phyloP scores from a whole-genome alignment of 2,888 invertebrate genomes.

The Carpatolechia fugitivella region DNA sequence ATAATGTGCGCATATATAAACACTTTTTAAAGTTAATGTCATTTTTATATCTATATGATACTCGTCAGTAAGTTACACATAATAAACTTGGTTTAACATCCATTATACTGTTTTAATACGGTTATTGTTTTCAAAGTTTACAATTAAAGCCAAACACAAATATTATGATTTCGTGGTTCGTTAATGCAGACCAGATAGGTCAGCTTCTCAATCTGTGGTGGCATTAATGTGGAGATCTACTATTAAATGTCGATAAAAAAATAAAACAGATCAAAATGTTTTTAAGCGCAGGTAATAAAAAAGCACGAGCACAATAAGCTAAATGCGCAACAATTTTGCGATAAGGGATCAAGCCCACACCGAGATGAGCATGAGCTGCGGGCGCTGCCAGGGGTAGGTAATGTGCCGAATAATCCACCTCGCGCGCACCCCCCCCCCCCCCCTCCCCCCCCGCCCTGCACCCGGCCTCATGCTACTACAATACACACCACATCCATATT shows the following conservation, averaged over 20 bases:
- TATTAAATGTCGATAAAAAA: background rate
- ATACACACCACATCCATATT: constrained; percentile 56
- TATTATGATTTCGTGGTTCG: background rate
- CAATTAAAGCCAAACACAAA: background rate
- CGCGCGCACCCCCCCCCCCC: constrained; percentile 55
- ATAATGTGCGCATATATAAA: too few relatives aligned
- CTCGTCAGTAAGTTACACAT: too few relatives aligned
- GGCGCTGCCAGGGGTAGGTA: constrained; percentile 53
- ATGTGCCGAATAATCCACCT: constrained; percentile 72
- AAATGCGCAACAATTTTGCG: constrained; percentile 68
- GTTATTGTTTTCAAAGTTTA: background rate
- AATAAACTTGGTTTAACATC: too few relatives aligned
- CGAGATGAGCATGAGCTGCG: constrained; percentile 42
- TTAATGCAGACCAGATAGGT: background rate
- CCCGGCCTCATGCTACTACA: constrained; percentile 29
- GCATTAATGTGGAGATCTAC: background rate
- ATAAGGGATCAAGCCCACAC: constrained; percentile 52
- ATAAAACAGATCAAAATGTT: background rate
- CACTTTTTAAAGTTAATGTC: too few relatives aligned
- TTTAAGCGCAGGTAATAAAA: background rate
- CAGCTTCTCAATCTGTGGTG: background rate
- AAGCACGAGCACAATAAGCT: constrained; percentile 31
- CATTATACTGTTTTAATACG: too few relatives aligned
- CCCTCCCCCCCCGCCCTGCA: constrained; percentile 22
- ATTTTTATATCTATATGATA: too few relatives aligned